phyloP scores from a whole-genome alignment of 2,888 invertebrate genomes.

The Trichacis sp. region DNA sequence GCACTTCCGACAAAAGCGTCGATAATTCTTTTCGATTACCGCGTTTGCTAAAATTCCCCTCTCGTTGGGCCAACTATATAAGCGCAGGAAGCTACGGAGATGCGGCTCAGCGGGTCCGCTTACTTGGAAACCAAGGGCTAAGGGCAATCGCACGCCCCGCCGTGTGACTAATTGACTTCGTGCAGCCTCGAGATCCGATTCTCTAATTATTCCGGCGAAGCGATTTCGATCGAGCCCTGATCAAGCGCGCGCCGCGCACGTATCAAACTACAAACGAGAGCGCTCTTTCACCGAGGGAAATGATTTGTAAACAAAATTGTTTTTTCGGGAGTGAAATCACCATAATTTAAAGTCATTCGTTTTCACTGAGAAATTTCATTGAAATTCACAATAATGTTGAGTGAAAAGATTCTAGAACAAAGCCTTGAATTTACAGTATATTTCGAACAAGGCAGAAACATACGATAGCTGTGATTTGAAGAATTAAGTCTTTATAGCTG shows the following conservation, averaged over 20 bases:
- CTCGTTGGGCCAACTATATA: slow-evolving; percentile 14
- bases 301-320: no score
- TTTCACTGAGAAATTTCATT: no score
- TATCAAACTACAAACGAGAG: background rate
- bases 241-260: slow-evolving; percentile 9
- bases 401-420: no score
- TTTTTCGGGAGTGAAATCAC: no score
- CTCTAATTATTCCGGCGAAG: slow-evolving; percentile 54
- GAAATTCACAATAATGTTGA: no score
- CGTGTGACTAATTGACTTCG: slow-evolving; percentile 58
- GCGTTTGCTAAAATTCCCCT: slow-evolving; percentile 31
- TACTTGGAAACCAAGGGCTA: slow-evolving; percentile 42
- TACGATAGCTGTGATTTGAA: no score
- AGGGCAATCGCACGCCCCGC: slow-evolving; percentile 47
- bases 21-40: slow-evolving; percentile 48
- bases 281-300: no score
- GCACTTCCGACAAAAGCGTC: slow-evolving; percentile 41
- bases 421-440: no score
- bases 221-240: slow-evolving; percentile 49
- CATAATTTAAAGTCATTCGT: no score
- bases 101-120: slow-evolving; percentile 35
- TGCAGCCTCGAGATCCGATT: slow-evolving; percentile 48
- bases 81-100: slow-evolving; percentile 44
- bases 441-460: no score
- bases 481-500: no score